Evolutionary conservation across 2,113 vertebrate genomes (phyloP).

Genomic region (Phocoena phocoena): DNA sequence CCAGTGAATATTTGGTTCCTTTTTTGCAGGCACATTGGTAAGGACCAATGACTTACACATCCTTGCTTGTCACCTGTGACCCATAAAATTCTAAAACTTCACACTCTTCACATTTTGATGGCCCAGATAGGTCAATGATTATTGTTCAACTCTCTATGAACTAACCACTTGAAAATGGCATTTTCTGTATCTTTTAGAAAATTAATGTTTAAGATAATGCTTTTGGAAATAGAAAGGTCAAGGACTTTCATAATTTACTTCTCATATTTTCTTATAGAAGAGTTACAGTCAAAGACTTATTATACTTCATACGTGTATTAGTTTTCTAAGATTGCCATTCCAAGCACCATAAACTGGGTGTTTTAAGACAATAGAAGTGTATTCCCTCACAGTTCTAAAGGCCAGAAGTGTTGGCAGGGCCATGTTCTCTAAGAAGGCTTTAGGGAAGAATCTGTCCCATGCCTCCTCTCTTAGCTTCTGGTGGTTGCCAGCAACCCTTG

Average conservation of each 20-base stretch:
- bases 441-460: background rate
- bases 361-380: background rate
- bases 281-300: background rate
- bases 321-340: background rate
- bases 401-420: background rate
- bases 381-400: background rate
- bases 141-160: background rate
- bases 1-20: background rate
- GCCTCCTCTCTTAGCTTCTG: background rate
- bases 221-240: constrained; percentile 50
- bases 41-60: no score
- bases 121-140: background rate
- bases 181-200: constrained; percentile 23
- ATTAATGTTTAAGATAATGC: background rate
- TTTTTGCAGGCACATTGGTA: background rate
- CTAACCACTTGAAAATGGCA: background rate
- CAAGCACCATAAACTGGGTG: background rate
- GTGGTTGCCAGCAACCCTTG: background rate
- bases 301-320: background rate
- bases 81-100: background rate
- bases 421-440: background rate
- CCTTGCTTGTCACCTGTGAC: background rate
- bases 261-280: background rate
- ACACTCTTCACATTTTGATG: background rate
- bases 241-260: background rate